Evolutionary conservation across 2,797 vertebrate genomes (phyloP).

Genomic region (Leuciscus waleckii): DNA sequence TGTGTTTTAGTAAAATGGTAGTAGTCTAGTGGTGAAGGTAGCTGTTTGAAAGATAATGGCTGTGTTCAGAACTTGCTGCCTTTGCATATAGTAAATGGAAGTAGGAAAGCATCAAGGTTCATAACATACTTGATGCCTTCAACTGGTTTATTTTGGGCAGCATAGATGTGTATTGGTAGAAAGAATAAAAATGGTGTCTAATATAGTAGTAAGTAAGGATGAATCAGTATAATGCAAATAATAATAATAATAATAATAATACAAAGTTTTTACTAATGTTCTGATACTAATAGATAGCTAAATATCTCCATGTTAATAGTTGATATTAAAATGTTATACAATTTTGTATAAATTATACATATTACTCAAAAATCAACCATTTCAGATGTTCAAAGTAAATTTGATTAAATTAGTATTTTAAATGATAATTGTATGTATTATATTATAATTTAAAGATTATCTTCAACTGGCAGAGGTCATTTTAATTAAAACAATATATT

Average conservation of each 20-base stretch:
- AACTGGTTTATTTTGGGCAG: not conserved
- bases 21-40: not conserved
- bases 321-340: not conserved
- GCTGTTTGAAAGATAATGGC: constrained; percentile 31
- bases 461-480: too few relatives aligned
- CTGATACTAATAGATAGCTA: not conserved
- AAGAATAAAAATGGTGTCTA: not conserved
- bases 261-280: not conserved
- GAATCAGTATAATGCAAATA: not conserved
- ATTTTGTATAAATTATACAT: too few relatives aligned
- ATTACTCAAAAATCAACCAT: too few relatives aligned
- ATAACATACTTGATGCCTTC: not conserved
- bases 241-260: too few relatives aligned
- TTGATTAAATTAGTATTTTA: not conserved
- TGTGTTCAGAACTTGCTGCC: not conserved
- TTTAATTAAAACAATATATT: too few relatives aligned
- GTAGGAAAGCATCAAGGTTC: not conserved
- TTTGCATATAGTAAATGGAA: not conserved
- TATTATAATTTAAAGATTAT: not conserved
- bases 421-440: not conserved
- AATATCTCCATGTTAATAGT: not conserved
- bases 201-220: not conserved
- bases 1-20: not conserved
- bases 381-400: too few relatives aligned
- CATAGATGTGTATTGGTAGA: not conserved